Base-by-base conservation (phyloP, 2,888 invertebrate species). In the Cecidostiba fungosa region DNA sequence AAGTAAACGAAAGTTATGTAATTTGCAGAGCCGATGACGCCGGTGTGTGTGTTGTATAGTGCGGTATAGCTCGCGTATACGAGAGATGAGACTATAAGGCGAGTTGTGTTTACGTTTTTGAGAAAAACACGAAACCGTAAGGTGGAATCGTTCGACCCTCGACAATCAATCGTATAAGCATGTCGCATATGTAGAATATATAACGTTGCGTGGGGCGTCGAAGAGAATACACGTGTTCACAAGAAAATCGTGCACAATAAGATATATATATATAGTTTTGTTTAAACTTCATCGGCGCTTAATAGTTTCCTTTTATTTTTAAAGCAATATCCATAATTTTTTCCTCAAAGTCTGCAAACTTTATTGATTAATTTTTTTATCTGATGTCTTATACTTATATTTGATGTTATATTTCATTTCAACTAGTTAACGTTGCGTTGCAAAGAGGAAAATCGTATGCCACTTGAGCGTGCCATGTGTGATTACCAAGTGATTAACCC, bases 1-100 rank as follows among this genome's bases (percentile, higher is more conserved):
- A 19, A 50, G 50, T 70, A 76, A 79, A 80, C 77, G 62, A 77
- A 76, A 81, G 77, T 85, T 85, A 81, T 85, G 85, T 85, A 81
- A 85, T 80, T 84, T 70, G 39, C 76, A 73, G 73, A 62, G 36
- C 36, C 39, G 77, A 39, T n/a, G n/a, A n/a, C n/a, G n/a, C 26
- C n/a, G n/a, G n/a, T n/a, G n/a, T 12, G 10, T 8, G 26, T 26
- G 29, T 66, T 23, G 23, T 19, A 43, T n/a, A n/a, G n/a, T n/a
- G 78, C 16, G 78, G 26, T n/a, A n/a, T n/a, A n/a, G n/a, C n/a
- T n/a, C n/a, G n/a, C n/a, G n/a, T n/a, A n/a, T n/a, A n/a, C n/a
- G n/a, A n/a, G 50, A 43, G 2, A 19, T 16, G 16, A 66, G 32
- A 26, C 36, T 50, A 19, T 32, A 29, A 6, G 29, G 36, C 32